These are phyloP conservation scores for Rhabdornis inornatus DNA, from an alignment of 2,113 vertebrate genomes.

Conservation along the genomic window DNA sequence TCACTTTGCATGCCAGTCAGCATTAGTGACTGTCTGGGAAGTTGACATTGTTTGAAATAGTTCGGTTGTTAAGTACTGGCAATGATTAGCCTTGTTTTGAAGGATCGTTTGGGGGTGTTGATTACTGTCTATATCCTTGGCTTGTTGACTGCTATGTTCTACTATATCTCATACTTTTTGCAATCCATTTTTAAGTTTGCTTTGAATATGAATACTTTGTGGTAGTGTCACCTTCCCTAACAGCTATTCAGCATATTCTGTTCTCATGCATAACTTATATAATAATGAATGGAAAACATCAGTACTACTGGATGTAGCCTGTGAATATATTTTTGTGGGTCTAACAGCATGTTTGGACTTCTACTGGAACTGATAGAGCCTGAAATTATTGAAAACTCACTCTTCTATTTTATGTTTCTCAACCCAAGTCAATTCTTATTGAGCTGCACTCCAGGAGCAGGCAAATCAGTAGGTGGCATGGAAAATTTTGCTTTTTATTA, in stretches of 20 bases:
- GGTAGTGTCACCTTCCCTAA: background rate
- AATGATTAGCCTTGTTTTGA: background rate
- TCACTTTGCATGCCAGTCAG: constrained; percentile 37
- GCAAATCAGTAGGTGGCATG: background rate
- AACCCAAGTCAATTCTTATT: background rate
- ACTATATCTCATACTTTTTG: background rate
- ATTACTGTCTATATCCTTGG: background rate
- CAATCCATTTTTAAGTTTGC: background rate
- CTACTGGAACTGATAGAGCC: background rate
- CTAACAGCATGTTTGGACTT: background rate
- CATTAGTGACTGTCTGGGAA: constrained; percentile 25
- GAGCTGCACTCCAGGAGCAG: background rate
- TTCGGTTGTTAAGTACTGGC: background rate
- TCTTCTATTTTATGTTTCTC: background rate
- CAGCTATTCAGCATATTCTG: background rate
- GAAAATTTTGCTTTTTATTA: background rate
- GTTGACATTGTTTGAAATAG: background rate
- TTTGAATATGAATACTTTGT: background rate
- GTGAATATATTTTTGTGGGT: background rate
- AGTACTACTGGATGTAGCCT: background rate
- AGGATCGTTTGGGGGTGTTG: background rate
- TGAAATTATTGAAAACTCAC: constrained; percentile 3
- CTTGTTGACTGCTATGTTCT: background rate
- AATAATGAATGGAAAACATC: background rate
- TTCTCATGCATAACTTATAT: background rate